Conservation (phyloP, 1,140 invertebrate genomes). For the Drosophila tristis region DNA sequence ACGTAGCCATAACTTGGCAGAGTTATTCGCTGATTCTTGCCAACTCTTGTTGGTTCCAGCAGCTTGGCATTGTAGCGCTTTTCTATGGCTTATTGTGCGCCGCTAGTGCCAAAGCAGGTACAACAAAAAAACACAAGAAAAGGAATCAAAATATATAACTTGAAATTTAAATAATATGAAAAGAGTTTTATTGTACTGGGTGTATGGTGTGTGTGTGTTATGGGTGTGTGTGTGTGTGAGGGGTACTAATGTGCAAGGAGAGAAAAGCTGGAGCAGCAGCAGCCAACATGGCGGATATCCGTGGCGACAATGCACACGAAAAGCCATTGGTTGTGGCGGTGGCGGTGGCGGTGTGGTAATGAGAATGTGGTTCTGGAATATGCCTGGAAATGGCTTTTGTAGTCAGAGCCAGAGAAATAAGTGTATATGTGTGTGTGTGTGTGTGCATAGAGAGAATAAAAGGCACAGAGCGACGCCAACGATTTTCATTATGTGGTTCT, state of each 20-base stretch:
- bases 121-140: slow-evolving; percentile 34
- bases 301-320: slow-evolving; percentile 74
- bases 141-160: slow-evolving; percentile 27
- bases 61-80: slow-evolving; percentile 62
- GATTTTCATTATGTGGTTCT: slow-evolving; percentile 41
- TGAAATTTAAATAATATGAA: slow-evolving; percentile 71
- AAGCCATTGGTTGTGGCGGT: too few species aligned
- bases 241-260: slow-evolving; percentile 54
- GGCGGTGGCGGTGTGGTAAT: neutral
- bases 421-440: slow-evolving; percentile 13
- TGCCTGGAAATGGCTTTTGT: slow-evolving; percentile 52
- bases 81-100: slow-evolving; percentile 72
- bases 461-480: slow-evolving; percentile 19
- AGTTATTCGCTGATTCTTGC: slow-evolving; percentile 53
- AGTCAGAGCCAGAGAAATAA: slow-evolving; percentile 16
- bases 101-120: slow-evolving; percentile 49
- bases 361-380: slow-evolving; percentile 24
- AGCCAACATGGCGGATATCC: slow-evolving; percentile 78
- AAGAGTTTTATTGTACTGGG: slow-evolving; percentile 35
- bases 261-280: slow-evolving; percentile 22
- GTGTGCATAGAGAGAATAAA: slow-evolving; percentile 24
- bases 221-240: slow-evolving; percentile 4
- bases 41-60: slow-evolving; percentile 60
- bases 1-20: slow-evolving; percentile 1
- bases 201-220: neutral